Percentiles rank a stretch among this genome's conserved stretches.
phyloP scores from a whole-genome alignment of 2,797 vertebrate genomes.

The Cirrhinus molitorella region DNA sequence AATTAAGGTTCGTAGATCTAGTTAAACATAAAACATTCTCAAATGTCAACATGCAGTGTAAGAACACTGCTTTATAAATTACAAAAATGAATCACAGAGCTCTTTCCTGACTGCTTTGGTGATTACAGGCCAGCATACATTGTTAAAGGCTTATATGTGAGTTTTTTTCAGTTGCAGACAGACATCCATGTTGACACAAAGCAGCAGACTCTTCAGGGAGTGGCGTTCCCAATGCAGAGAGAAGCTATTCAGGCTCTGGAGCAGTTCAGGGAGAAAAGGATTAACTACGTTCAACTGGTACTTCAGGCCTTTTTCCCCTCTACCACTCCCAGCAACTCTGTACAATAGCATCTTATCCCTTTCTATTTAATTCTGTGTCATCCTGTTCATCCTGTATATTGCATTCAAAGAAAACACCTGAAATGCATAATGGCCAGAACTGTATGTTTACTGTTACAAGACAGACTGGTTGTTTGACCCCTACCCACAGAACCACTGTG shows the following conservation, averaged over 20 bases:
- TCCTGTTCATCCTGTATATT: not conserved
- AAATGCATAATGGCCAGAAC: not conserved
- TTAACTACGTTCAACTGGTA: constrained; percentile 90
- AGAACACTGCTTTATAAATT: not conserved
- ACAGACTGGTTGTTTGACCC: not conserved
- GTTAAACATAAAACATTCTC: not conserved
- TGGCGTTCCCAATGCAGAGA: constrained; percentile 85
- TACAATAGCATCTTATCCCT: not conserved
- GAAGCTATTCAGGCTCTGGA: constrained; percentile 86
- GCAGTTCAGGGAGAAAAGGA: constrained; percentile 81
- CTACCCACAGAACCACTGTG: not conserved
- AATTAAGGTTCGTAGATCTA: not conserved
- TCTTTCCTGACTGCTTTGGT: not conserved
- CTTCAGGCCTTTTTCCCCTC: constrained; percentile 60
- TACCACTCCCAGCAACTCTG: not conserved
- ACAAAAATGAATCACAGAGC: not conserved
- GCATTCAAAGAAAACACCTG: not conserved
- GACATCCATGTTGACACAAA: constrained; percentile 85
- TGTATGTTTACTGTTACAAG: not conserved
- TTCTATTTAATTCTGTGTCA: not conserved
- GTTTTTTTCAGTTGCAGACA: constrained; percentile 79
- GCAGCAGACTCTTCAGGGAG: constrained; percentile 86
- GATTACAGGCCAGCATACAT: not conserved
- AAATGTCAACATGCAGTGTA: not conserved
- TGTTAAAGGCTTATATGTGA: not conserved